phyloP scores from a whole-genome alignment of 64 coral and sea anemone species.

The Pocillopora damicornis region DNA sequence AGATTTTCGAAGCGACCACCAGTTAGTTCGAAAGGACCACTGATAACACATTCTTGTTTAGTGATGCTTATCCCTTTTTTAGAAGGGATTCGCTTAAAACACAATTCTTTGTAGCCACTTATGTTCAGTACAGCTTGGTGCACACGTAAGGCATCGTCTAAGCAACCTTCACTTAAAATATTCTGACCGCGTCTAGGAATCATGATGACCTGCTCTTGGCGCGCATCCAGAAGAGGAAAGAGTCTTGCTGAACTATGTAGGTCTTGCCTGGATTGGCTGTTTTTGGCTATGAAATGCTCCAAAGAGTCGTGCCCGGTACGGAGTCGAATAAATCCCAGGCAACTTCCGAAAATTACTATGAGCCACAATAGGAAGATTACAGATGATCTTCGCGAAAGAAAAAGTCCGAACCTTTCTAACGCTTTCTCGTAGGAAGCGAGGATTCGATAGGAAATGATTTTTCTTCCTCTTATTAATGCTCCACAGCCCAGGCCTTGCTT shows the following conservation, averaged over 20 bases:
- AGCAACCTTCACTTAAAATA: neutral
- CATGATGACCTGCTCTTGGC: neutral
- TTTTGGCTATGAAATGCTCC: neutral
- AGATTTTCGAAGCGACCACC: neutral
- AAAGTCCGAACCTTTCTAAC: neutral
- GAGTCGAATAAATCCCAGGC: neutral
- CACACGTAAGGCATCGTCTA: neutral
- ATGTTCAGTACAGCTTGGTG: neutral
- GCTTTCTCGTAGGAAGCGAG: slow-evolving; percentile 11
- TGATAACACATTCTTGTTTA: neutral
- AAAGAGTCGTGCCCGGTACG: neutral
- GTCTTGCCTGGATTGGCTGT: neutral
- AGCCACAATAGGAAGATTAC: neutral
- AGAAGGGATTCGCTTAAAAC: neutral
- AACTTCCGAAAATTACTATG: neutral
- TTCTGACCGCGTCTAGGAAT: neutral
- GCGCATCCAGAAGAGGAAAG: neutral
- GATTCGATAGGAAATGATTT: neutral
- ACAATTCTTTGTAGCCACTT: neutral
- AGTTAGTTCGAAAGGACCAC: slow-evolving; percentile 2
- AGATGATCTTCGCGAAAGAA: neutral
- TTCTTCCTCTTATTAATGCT: neutral
- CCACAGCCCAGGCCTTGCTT: neutral
- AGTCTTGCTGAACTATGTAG: neutral
- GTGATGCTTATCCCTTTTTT: too few species aligned